Conservation (phyloP, 2,888 invertebrate genomes). For the Reticulitermes lucifugus region DNA sequence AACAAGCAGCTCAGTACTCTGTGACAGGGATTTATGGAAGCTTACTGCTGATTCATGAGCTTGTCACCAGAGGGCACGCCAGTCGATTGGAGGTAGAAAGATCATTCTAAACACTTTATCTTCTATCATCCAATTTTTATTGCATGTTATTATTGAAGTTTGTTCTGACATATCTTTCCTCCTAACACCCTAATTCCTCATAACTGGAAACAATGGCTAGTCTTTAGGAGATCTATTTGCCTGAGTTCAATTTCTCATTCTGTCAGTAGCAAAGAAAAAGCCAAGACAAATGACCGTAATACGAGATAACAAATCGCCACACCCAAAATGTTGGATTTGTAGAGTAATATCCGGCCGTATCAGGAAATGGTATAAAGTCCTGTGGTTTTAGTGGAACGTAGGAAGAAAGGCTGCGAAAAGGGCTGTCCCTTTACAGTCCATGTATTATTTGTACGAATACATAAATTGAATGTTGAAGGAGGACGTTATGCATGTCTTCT, state of each 20-base stretch:
- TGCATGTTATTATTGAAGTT: slow-evolving; percentile 15
- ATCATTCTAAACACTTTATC: background rate
- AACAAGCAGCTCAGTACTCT: slow-evolving; percentile 1
- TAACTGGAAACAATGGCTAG: slow-evolving; percentile 1
- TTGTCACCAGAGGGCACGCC: slow-evolving; percentile 30
- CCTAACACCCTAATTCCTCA: background rate
- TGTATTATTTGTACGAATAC: no score
- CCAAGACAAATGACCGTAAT: slow-evolving; percentile 37
- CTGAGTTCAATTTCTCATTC: slow-evolving; percentile 32
- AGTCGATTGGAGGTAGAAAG: slow-evolving; percentile 13
- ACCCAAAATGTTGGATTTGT: slow-evolving; percentile 10
- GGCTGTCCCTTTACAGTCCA: no score
- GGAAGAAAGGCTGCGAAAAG: no score
- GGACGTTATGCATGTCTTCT: no score
- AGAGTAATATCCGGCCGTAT: background rate
- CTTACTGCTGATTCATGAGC: slow-evolving; percentile 33
- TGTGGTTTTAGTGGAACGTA: no score
- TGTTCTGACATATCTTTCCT: background rate
- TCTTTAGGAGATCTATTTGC: background rate
- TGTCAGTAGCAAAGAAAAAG: slow-evolving; percentile 16
- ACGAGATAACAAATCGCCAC: slow-evolving; percentile 34
- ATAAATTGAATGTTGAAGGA: no score
- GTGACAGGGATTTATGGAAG: slow-evolving; percentile 24
- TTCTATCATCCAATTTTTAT: background rate
- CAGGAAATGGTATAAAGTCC: slow-evolving; percentile 2